Evolutionary conservation across 2,113 vertebrate species (phyloP), one percentile per base, ranked within the genome.

Genomic region (Passer domesticus): DNA sequence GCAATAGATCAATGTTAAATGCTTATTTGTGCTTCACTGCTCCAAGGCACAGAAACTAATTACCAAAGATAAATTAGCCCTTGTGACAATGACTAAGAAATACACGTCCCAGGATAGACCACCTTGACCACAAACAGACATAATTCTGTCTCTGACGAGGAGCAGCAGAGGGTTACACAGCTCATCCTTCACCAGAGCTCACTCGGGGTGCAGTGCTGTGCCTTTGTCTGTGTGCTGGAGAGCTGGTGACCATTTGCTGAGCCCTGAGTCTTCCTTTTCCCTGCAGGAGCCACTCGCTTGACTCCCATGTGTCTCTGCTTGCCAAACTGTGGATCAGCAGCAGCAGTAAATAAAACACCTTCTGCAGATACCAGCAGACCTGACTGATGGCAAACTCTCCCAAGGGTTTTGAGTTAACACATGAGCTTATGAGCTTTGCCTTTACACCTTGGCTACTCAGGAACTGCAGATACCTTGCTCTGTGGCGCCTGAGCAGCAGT

Each of bases 11-110:
- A 85, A 83, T 80, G 93, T 76, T 94, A 96, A 96, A 91, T 63
- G 70, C 86, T 94, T 92, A 92, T 95, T 96, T 95, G 87, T 22
- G 60, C 96, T 93, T 88, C 92, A 47, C 60, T 91, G 92, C 91
- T 94, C 80, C 87, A 13, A 97, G 89, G 93, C 93, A 95, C 83
- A 83, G 90, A 95, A 95, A 90, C 95, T 95, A 97, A 97, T 97
- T 97, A 94, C 80, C 52, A 85, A 73, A 93, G 94, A 96, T 85
- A 83, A 96, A 96, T 97, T 97, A 95, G 86, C 91, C 89, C 86
- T 63, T 62, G 80, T 90, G 95, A 95, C 87, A 95, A 86, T 47
- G 93, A 92, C 68, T 88, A 60, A 88, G 86, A 96, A 93, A 94
- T 75, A 85, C 86, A 91, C 2, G 3, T 93, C 95, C 90, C 91